Evolutionary conservation across 2,113 vertebrate genomes (phyloP), one percentile per base, ranked within the genome.

Genomic region (Symphodus melops): DNA sequence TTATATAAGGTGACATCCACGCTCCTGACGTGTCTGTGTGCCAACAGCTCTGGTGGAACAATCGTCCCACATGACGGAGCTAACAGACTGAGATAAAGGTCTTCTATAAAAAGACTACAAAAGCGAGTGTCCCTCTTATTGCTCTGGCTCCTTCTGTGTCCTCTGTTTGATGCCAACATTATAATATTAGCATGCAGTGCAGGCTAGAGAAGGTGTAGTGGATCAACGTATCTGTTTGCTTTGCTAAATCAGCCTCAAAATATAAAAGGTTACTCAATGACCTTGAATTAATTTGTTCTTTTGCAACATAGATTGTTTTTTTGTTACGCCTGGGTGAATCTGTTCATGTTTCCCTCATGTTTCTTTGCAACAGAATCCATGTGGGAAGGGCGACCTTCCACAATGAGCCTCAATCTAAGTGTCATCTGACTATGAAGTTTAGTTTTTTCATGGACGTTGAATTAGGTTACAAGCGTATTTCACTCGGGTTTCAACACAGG

Each of bases 51-150:
- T 20, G 13, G 23, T 58, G 69, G 77, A 66, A 74, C 53, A 76
- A 72, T 65, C 39, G 23, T 72, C 72, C 61, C 77, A 20, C 28
- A 49, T 68, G 55, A 67, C 64, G 4, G 7, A 10, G 68, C 2
- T 5, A 48, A 48, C 46, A 44, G 19, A 4, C 61, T 1, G 23
- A 76, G 77, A 80, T 68, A 65, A 79, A 80, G 72, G 46, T 68
- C 68, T 73, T 66, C 82, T 84, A 81, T 65, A 80, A 73, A 65
- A 73, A 84, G 82, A 76, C 57, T 1, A 1, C 61, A 25, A 41
- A 25, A 41, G 51, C n/a, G 9, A 46, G 54, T 56, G 53, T 4
- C 3, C 44, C 54, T 16, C 28, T 65, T 20, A 37, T 13, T 9
- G 44, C n/a, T 61, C 48, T 0, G 28, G 16, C 20, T 10, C 46